These are phyloP conservation scores for Acropternis orthonyx DNA, from an alignment of 2,797 vertebrate genomes.

Conservation along the genomic window DNA sequence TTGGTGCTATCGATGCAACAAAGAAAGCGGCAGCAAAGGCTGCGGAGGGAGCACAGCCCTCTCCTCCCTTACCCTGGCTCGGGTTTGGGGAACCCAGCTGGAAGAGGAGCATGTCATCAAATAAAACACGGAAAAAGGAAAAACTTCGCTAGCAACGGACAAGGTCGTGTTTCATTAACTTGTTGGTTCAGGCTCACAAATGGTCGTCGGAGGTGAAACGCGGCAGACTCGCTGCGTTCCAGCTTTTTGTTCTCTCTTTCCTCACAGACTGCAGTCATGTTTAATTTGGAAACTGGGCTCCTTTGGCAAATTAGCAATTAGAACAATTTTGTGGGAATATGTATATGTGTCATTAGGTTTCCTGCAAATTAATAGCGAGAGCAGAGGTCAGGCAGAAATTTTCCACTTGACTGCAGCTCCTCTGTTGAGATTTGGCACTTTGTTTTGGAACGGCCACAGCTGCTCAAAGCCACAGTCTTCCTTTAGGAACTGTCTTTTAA, in stretches of 20 bases:
- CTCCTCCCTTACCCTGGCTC: not conserved
- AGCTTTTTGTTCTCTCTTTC: constrained; percentile 76
- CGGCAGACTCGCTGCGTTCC: constrained; percentile 52
- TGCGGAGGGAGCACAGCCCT: not conserved
- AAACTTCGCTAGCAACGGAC: constrained; percentile 75
- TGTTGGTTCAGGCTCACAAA: constrained; percentile 79
- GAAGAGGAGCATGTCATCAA: constrained; percentile 66
- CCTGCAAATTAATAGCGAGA: constrained; percentile 95
- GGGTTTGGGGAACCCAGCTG: constrained; percentile 14
- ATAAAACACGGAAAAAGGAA: constrained; percentile 74
- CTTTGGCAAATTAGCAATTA: constrained; percentile 99
- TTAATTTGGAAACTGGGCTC: constrained; percentile 93
- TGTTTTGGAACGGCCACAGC: constrained; percentile 83
- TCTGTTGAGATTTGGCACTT: constrained; percentile 86
- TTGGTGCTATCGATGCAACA: not conserved
- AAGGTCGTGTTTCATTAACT: constrained; percentile 85
- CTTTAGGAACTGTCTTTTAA: constrained; percentile 90
- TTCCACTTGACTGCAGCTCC: constrained; percentile 91
- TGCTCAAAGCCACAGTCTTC: constrained; percentile 85
- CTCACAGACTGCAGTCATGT: constrained; percentile 85
- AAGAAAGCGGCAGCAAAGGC: constrained; percentile 17
- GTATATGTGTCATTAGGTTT: constrained; percentile 98
- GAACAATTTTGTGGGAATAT: constrained; percentile 97
- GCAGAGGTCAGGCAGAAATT: constrained; percentile 91
- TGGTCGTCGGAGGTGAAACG: constrained; percentile 69